These are phyloP conservation scores for Pammene aurita DNA, from an alignment of 2,888 invertebrate species.

Conservation along the genomic window DNA sequence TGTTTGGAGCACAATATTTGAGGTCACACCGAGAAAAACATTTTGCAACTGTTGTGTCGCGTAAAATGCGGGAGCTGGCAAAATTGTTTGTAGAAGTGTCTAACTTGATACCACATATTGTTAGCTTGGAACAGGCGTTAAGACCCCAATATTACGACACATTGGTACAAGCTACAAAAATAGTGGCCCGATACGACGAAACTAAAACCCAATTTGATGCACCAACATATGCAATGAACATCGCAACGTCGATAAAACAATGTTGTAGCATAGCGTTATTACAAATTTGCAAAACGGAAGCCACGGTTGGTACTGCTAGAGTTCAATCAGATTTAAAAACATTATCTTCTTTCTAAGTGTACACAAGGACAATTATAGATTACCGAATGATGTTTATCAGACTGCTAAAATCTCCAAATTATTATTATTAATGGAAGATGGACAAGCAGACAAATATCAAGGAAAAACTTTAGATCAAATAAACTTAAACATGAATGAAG, in stretches of 20 bases:
- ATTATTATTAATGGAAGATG: too few species aligned
- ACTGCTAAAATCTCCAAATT: too few species aligned
- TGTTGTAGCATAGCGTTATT: constrained; percentile 6
- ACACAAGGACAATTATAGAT: too few species aligned
- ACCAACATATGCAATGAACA: constrained; percentile 33
- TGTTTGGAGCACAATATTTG: constrained; percentile 42
- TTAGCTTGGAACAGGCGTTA: neutral
- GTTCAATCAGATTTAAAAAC: too few species aligned
- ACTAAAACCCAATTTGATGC: constrained; percentile 8
- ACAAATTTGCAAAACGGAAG: too few species aligned
- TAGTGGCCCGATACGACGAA: constrained; percentile 16
- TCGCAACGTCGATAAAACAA: constrained; percentile 16
- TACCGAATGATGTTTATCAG: too few species aligned
- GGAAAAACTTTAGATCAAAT: too few species aligned
- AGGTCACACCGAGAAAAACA: constrained; percentile 41
- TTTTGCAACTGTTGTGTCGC: constrained; percentile 40
- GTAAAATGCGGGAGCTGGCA: too few species aligned
- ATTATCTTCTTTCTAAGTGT: too few species aligned
- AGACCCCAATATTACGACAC: constrained; percentile 20
- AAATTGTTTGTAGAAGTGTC: constrained; percentile 38
- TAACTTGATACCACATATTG: constrained; percentile 2
- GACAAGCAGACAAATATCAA: too few species aligned
- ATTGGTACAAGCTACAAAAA: constrained; percentile 18
- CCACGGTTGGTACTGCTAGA: too few species aligned
- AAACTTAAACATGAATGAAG: too few species aligned